Conservation (phyloP, 2,113 vertebrate species). For the Pseudopodoces humilis region DNA sequence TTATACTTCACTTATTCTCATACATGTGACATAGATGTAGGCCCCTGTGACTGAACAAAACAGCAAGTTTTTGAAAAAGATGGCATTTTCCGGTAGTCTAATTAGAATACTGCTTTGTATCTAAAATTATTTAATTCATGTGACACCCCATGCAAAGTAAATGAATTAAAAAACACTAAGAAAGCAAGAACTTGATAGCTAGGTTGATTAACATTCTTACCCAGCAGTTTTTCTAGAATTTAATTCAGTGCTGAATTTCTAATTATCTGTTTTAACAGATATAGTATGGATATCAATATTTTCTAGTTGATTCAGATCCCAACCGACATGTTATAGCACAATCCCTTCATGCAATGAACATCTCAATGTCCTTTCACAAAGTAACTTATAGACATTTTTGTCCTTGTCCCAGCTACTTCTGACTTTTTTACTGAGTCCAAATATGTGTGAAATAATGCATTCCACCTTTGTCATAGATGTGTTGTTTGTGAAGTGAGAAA, state of each 20-base stretch:
- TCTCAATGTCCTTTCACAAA: slow-evolving; percentile 28
- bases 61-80: neutral
- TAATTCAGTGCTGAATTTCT: slow-evolving; percentile 15
- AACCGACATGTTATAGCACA: neutral
- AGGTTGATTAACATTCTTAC: neutral
- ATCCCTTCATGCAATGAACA: neutral
- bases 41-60: neutral
- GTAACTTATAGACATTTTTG: slow-evolving; percentile 22
- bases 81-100: neutral
- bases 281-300: neutral
- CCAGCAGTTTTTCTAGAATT: neutral
- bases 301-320: slow-evolving; percentile 35
- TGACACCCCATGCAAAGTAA: neutral
- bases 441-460: neutral
- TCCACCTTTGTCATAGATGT: neutral
- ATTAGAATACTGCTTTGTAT: neutral
- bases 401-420: slow-evolving; percentile 43
- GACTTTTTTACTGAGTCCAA: slow-evolving; percentile 17
- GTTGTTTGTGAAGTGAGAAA: neutral
- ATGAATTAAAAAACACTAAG: neutral
- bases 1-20: neutral
- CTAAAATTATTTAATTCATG: neutral
- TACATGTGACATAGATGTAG: neutral
- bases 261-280: slow-evolving; percentile 52
- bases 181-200: neutral